Base-by-base conservation (phyloP, 2,113 vertebrate genomes). In the Pterocles gutturalis region DNA sequence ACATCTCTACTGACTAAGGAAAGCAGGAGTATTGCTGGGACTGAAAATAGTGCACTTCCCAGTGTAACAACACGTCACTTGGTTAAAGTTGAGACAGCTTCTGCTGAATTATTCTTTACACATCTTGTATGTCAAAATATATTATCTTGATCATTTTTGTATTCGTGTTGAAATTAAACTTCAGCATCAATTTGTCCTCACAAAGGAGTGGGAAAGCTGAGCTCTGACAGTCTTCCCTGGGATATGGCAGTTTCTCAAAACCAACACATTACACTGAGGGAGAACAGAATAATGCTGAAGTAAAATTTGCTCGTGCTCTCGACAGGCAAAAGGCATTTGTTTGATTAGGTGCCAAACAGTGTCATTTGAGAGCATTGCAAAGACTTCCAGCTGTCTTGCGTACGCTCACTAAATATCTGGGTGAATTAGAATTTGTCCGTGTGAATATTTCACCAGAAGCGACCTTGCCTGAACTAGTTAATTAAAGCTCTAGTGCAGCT, bases 281-380 rank as follows among this genome's bases (percentile, higher is more conserved):
- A 93, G 45, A 81, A 48, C 45, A 79, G 83, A 86, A 2, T 51
- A 34, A 61, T 0, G 1, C 62, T 48, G 19, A 95, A 91, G 67
- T 61, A 45, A 83, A 91, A 54, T 17, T 55, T 81, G 69, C 36
- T 46, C 1, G 10, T 43, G 69, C n/a, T 75, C 71, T 77, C 2
- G 1, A 83, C 58, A 85, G 83, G 88, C 88, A 75, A 94, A 61
- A 85, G 91, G 87, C 93, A 71, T 93, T 92, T 75, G 95, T 64
- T 90, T 96, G 93, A 83, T 66, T 85, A 61, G 43, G 15, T 91
- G 94, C 96, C 95, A 96, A 87, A 49, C 46, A 33, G 46, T 61
- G 90, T 84, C 72, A 95, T 88, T 53, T 82, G 89, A 96, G 90
- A 95, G 73, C 3, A 0, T 25, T 83, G 81, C 54, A 76, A 94